Base-by-base conservation (phyloP, 2,113 vertebrate species). In the Tragelaphus imberbis region DNA sequence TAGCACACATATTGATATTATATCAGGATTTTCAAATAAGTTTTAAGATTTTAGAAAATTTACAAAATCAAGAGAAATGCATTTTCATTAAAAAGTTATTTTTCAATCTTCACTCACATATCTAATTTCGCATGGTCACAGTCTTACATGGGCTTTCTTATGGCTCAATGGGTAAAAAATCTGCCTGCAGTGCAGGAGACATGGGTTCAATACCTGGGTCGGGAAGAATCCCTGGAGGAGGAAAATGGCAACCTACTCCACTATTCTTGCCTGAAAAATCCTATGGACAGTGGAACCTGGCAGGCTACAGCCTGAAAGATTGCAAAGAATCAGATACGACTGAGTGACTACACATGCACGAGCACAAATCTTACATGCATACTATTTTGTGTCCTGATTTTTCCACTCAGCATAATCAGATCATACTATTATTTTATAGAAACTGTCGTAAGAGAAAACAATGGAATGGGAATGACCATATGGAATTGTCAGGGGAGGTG, bases 341-440 rank as follows among this genome's bases (percentile, higher is more conserved):
- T 75, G 36, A 44, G 21, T 0, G 0, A 75, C 71, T 75, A 2
- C 6, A 6, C 2, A 75, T 0, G 21, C 36, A 25, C 1, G 2
- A 75, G 71, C 6, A 7, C 23, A 44, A 14, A 40, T 71, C 68
- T 21, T 51, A 21, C 33, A 44, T 9, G 23, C 27, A 33, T 14
- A 23, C 6, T 3, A 44, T 51, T 36, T 91, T 61, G 16, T 86
- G 21, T 6, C 40, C 6, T 77, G 44, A 77, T 8, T 65, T 44
- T 90, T 87, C 25, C n/a, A 90, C 6, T 47, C 55, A 33, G 5
- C 11, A 68, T 44, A 19, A 84, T 58, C 33, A 90, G 23, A 71
- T 90, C 79, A 40, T 71, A 28, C 82, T 84, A 30, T 90, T 84
- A 53, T 85, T 91, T 93, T 88, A 40, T 0, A 84, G 53, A 93